Conservation (phyloP, 1,140 invertebrate genomes). For the Zophobas atratus region DNA sequence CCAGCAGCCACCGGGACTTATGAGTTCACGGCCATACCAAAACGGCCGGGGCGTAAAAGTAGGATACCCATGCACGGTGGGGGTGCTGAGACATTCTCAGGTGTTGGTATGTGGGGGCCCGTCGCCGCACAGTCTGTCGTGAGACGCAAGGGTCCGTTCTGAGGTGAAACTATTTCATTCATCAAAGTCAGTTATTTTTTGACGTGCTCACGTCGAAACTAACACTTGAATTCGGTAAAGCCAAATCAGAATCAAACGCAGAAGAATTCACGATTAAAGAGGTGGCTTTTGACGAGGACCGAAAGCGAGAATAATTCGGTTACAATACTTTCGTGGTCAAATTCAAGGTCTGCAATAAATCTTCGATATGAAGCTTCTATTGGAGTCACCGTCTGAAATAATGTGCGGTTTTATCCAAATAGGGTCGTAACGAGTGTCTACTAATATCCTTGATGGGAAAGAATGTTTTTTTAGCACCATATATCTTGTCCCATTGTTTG, state of each 20-base stretch:
- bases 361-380: background rate
- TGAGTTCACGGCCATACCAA: slow-evolving; percentile 20
- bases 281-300: background rate
- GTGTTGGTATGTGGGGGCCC: slow-evolving; percentile 51
- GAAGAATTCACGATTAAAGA: background rate
- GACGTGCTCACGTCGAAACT: background rate
- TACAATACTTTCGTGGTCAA: background rate
- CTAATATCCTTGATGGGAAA: background rate
- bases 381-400: background rate
- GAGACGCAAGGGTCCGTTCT: slow-evolving; percentile 24
- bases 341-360: background rate
- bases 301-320: background rate
- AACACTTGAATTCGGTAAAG: slow-evolving; percentile 3
- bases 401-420: background rate
- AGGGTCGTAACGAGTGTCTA: background rate
- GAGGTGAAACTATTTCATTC: slow-evolving; percentile 29
- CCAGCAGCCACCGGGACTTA: background rate
- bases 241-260: background rate
- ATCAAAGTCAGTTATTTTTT: slow-evolving; percentile 37
- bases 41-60: slow-evolving; percentile 6
- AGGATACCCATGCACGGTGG: slow-evolving; percentile 50
- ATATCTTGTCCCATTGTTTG: too few species aligned
- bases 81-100: slow-evolving; percentile 60
- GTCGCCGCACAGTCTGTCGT: slow-evolving; percentile 46
- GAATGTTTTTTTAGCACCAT: background rate